Conservation (phyloP, 1,140 invertebrate species). For the Drosophila varians region DNA sequence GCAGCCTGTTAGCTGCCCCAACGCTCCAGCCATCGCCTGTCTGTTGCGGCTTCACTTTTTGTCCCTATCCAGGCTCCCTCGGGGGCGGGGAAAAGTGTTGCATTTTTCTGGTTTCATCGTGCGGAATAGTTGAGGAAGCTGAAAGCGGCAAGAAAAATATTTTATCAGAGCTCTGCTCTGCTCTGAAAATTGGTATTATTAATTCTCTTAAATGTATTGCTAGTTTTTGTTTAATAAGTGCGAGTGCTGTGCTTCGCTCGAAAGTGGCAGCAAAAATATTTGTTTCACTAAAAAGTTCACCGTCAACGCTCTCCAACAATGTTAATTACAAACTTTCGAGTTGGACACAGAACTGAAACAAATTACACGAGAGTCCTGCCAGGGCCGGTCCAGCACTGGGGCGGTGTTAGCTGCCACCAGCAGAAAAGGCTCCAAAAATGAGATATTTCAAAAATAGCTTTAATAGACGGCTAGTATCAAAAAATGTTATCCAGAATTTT, state of each 20-base stretch:
- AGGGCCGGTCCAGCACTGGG: no score
- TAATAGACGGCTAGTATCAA: no score
- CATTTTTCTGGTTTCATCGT: conserved; percentile 23
- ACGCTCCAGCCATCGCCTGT: conserved; percentile 24
- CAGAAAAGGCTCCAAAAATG: conserved; percentile 6
- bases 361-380: conserved; percentile 30
- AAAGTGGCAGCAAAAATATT: conserved; percentile 21
- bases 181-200: background rate
- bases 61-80: background rate
- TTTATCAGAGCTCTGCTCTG: background rate
- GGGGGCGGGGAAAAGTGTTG: conserved; percentile 17
- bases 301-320: conserved; percentile 21
- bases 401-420: conserved; percentile 17
- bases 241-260: background rate
- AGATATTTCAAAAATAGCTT: no score
- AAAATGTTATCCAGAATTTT: no score
- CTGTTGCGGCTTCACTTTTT: conserved; percentile 23
- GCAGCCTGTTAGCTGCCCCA: conserved; percentile 38
- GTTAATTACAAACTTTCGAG: conserved; percentile 55
- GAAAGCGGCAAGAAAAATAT: background rate
- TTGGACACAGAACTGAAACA: conserved; percentile 38
- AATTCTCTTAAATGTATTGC: no score
- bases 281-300: conserved; percentile 11
- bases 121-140: conserved; percentile 9
- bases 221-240: conserved; percentile 7